phyloP scores from a whole-genome alignment of 2,797 vertebrate species.

The Neosilurus hyrtlii region DNA sequence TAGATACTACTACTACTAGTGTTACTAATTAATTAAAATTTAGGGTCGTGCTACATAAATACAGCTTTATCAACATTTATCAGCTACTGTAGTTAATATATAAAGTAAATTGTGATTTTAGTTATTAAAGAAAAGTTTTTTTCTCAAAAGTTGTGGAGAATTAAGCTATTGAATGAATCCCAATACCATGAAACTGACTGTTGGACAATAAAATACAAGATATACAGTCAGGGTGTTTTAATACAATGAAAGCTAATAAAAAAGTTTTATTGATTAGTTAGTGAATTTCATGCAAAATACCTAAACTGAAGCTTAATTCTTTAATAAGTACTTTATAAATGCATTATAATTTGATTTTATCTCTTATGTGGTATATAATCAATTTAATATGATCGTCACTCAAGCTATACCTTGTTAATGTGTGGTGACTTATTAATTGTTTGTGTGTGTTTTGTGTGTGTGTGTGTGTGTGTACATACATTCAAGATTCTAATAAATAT shows the following conservation, averaged over 20 bases:
- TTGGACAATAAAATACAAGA: neutral
- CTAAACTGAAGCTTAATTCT: neutral
- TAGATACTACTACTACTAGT: neutral
- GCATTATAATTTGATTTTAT: neutral
- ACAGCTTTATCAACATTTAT: neutral
- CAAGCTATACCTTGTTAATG: neutral
- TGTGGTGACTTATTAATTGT: neutral
- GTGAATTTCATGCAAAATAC: neutral
- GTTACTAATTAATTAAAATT: neutral
- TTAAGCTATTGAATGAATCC: neutral
- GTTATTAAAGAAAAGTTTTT: neutral
- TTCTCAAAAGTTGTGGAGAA: neutral
- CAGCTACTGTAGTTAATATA: too few relatives aligned
- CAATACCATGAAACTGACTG: neutral
- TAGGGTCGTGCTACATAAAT: neutral
- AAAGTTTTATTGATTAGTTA: neutral
- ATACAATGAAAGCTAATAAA: neutral
- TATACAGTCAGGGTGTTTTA: neutral
- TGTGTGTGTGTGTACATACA: slow-evolving; percentile 7
- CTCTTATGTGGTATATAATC: neutral
- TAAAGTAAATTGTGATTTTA: too few relatives aligned
- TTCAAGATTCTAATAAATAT: neutral
- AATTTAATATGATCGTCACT: neutral
- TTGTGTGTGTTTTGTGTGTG: slow-evolving; percentile 18
- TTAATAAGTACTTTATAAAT: neutral